These are phyloP conservation scores for Bubo scandiacus DNA, from an alignment of 2,113 vertebrate species.

Conservation along the genomic window DNA sequence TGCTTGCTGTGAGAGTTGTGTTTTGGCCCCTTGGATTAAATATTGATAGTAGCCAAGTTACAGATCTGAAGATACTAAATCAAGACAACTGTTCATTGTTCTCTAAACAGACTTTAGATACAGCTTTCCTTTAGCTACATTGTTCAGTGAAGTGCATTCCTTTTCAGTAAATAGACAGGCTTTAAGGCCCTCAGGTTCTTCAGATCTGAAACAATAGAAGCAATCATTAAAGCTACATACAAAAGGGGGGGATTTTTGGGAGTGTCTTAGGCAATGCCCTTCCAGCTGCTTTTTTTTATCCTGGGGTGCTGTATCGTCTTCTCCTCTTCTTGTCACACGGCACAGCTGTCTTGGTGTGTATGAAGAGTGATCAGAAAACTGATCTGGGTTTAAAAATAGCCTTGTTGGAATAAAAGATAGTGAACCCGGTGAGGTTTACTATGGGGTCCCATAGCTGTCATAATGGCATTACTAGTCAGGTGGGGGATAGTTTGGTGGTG, in stretches of 20 bases:
- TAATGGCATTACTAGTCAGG: background rate
- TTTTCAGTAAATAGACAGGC: background rate
- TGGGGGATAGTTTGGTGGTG: background rate
- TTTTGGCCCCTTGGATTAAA: background rate
- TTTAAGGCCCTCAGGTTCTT: background rate
- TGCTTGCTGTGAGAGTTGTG: background rate
- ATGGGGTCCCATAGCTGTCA: background rate
- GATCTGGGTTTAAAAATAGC: slow-evolving; percentile 5
- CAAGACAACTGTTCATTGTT: background rate
- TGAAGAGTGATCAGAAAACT: background rate
- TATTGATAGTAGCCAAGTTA: background rate
- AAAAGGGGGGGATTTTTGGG: background rate
- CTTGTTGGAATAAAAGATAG: background rate
- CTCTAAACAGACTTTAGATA: background rate
- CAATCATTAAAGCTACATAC: background rate
- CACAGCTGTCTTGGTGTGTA: background rate
- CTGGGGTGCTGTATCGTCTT: background rate
- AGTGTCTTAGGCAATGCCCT: background rate
- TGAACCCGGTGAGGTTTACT: background rate
- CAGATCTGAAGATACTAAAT: background rate
- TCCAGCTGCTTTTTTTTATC: background rate
- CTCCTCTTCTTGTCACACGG: background rate
- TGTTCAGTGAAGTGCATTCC: slow-evolving; percentile 16
- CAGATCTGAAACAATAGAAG: background rate
- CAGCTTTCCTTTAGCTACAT: background rate